phyloP scores from a whole-genome alignment of 2,888 invertebrate species.

The Euplagia quadripunctaria region DNA sequence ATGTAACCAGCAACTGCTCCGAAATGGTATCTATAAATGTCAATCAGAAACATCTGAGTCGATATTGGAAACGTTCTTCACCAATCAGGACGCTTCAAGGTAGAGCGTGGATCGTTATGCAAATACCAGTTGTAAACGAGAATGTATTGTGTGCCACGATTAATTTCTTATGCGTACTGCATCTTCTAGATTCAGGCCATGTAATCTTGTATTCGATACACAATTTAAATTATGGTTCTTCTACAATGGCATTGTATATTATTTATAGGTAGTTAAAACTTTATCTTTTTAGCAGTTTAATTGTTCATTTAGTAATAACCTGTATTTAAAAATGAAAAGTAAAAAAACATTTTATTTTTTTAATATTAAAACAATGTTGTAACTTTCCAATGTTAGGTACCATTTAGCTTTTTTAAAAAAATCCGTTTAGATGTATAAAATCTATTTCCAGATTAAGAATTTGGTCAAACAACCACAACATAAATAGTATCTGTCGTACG shows the following conservation, averaged over 20 bases:
- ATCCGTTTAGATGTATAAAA: not conserved
- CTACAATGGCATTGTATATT: not conserved
- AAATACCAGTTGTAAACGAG: not conserved
- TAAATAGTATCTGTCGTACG: too few relatives aligned
- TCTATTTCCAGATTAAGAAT: not conserved
- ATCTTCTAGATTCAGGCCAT: conserved; percentile 2
- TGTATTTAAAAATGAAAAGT: too few relatives aligned
- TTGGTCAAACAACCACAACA: not conserved
- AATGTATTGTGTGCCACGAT: not conserved
- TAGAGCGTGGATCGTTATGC: not conserved
- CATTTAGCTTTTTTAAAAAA: not conserved
- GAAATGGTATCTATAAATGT: not conserved
- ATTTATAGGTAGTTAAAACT: not conserved
- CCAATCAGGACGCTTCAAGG: not conserved
- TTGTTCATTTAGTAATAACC: too few relatives aligned
- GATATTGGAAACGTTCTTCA: not conserved
- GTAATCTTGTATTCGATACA: conserved; percentile 3
- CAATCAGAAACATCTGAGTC: not conserved
- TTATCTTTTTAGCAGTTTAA: too few relatives aligned
- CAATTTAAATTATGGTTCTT: not conserved
- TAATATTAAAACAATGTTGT: too few relatives aligned
- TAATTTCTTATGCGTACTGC: conserved; percentile 9
- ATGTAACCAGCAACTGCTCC: not conserved
- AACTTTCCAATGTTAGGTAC: too few relatives aligned
- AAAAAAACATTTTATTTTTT: too few relatives aligned